Percentiles rank a stretch among this genome's conserved stretches.
These are phyloP conservation scores for Andrena chrysosceles DNA, from an alignment of 2,888 invertebrate genomes.

Conservation along the genomic window DNA sequence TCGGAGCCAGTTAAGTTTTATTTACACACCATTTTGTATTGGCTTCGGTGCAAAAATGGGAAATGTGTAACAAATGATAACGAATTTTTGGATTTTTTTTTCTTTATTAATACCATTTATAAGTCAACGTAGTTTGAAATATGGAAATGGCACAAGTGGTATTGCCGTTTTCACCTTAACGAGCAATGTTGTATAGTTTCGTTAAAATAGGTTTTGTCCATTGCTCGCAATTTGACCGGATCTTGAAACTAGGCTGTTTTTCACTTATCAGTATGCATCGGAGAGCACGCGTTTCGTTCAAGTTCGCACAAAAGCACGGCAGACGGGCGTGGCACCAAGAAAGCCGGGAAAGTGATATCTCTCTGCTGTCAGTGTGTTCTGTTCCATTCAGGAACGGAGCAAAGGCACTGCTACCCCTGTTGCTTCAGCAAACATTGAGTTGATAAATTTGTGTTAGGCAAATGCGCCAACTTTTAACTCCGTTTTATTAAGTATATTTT, in stretches of 20 bases:
- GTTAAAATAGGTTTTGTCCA: background rate
- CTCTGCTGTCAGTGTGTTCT: slow-evolving; percentile 47
- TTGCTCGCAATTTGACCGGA: background rate
- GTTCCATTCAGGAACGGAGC: slow-evolving; percentile 58
- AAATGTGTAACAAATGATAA: too few relatives aligned
- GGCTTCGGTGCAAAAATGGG: too few relatives aligned
- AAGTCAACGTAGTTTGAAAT: too few relatives aligned
- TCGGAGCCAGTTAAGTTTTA: too few relatives aligned
- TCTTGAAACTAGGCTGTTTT: slow-evolving; percentile 13
- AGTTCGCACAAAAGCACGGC: slow-evolving; percentile 60
- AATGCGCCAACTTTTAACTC: too few relatives aligned
- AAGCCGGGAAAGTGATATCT: slow-evolving; percentile 77
- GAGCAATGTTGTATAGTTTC: background rate
- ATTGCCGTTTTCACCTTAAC: slow-evolving; percentile 16
- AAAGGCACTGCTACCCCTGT: slow-evolving; percentile 26
- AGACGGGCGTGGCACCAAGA: slow-evolving; percentile 74
- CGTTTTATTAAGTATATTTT: too few relatives aligned
- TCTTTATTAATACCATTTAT: too few relatives aligned
- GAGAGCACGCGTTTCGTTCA: slow-evolving; percentile 39
- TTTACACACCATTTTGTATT: too few relatives aligned
- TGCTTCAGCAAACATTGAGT: background rate
- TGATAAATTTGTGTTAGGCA: too few relatives aligned
- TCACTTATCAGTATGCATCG: slow-evolving; percentile 37
- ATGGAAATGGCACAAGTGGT: background rate
- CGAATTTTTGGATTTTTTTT: too few relatives aligned